Conservation (phyloP, 2,113 vertebrate genomes). For the Barnardius zonarius region DNA sequence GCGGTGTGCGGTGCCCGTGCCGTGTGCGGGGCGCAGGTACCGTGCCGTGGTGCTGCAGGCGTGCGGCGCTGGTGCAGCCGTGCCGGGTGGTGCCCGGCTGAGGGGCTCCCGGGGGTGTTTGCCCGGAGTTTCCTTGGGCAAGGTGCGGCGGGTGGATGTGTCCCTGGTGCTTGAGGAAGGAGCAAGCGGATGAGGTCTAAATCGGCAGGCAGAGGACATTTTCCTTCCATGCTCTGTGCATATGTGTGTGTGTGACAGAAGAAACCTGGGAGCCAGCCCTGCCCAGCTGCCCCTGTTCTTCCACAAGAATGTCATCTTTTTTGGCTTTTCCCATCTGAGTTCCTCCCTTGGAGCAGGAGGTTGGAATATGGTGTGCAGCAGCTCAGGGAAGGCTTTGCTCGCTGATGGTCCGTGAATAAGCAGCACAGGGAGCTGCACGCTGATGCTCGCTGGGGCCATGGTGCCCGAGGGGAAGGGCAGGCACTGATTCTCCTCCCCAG, state of each 20-base stretch:
- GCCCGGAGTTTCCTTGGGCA: neutral
- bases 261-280: neutral
- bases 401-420: accelerated
- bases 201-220: constrained; percentile 3
- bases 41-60: neutral
- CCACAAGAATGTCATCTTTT: neutral
- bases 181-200: neutral
- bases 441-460: neutral
- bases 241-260: neutral
- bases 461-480: neutral
- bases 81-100: neutral
- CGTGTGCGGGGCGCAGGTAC: neutral
- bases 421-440: neutral
- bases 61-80: neutral
- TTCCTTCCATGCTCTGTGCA: neutral
- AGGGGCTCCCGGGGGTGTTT: neutral
- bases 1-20: too few relatives aligned
- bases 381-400: neutral
- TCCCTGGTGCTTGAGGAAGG: neutral
- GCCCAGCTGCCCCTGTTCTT: neutral
- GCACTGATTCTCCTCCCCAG: neutral
- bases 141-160: neutral
- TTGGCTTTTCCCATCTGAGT: neutral
- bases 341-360: neutral
- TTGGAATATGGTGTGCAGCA: neutral